Base-by-base conservation (phyloP, 2,888 invertebrate genomes). In the Macrophya annulata region DNA sequence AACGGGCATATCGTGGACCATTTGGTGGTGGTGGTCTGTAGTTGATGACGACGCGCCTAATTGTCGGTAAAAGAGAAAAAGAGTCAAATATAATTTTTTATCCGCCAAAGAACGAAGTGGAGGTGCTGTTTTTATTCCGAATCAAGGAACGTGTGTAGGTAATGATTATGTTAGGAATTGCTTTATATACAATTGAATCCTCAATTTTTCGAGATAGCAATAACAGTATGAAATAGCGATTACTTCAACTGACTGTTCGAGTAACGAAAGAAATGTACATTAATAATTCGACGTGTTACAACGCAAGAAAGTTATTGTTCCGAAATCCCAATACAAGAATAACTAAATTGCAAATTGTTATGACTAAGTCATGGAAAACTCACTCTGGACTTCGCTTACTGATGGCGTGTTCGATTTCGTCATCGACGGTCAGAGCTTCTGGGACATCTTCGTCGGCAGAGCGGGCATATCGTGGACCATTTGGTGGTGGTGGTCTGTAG, bases 381-480 rank as follows among this genome's bases (percentile, higher is more conserved):
- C 43, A 81, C 81, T 81, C 81, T 0, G 81, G 81, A 25, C 59
- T 81, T n/a, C 81, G 81, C 21, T 59, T 81, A 10, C 81, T 62
- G 9, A 81, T 81, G 25, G 43, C 55, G 31, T 77, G 72, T 72
- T 72, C n/a, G 21, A 43, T 3, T 12, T 40, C 21, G 17, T 45
- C 72, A 40, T 37, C 43, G 2, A 17, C 10, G 40, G 31, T 40
- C 43, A n/a, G 1, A 9, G 72, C 10, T 72, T 17, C 43, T n/a
- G 9, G 4, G n/a, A 4, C 21, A 43, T 59, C 79, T 31, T 55
- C 43, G 31, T 25, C 68, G 10, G 71, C 84, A 5, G 45, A 71
- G n/a, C 84, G 68, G 21, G 83, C 83, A n/a, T 83, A 68, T 4
- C 83, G 83, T 48, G 83, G 83, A 4, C 83, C 83, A 71, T 83